These are phyloP conservation scores for Meloidogyne exigua DNA, from an alignment of 1,140 invertebrate genomes.

Conservation along the genomic window DNA sequence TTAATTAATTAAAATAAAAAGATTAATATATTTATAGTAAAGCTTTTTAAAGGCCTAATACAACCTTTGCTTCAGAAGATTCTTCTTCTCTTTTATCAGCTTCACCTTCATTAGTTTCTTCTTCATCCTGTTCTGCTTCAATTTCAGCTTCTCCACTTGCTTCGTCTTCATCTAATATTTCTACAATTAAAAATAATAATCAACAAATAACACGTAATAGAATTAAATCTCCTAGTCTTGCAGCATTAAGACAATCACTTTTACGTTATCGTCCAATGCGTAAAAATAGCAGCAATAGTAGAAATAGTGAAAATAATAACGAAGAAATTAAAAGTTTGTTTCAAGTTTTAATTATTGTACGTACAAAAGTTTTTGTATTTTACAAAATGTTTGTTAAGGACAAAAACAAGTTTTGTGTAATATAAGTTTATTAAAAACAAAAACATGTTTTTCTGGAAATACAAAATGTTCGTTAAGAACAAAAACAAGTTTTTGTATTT, in stretches of 20 bases:
- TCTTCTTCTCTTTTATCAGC: background rate
- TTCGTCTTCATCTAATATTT: slow-evolving; percentile 12
- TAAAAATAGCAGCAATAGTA: slow-evolving; percentile 8
- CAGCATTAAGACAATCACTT: slow-evolving; percentile 29
- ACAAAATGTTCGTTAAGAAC: too few species aligned
- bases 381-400: too few species aligned
- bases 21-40: too few species aligned
- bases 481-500: background rate
- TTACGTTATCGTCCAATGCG: slow-evolving; percentile 16
- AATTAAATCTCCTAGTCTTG: slow-evolving; percentile 35
- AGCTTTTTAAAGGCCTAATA: too few species aligned
- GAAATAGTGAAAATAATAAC: background rate
- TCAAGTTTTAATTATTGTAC: background rate
- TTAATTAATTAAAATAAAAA: too few species aligned
- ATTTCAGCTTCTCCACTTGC: slow-evolving; percentile 6
- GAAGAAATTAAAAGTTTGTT: background rate
- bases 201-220: background rate
- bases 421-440: too few species aligned
- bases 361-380: background rate
- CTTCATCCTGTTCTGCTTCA: slow-evolving; percentile 6
- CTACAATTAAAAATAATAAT: slow-evolving; percentile 12
- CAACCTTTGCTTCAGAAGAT: slow-evolving; percentile 12
- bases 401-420: too few species aligned
- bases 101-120: background rate
- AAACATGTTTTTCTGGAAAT: too few species aligned